Base-by-base conservation (phyloP, 2,888 invertebrate species). In the Netelia melanura region DNA sequence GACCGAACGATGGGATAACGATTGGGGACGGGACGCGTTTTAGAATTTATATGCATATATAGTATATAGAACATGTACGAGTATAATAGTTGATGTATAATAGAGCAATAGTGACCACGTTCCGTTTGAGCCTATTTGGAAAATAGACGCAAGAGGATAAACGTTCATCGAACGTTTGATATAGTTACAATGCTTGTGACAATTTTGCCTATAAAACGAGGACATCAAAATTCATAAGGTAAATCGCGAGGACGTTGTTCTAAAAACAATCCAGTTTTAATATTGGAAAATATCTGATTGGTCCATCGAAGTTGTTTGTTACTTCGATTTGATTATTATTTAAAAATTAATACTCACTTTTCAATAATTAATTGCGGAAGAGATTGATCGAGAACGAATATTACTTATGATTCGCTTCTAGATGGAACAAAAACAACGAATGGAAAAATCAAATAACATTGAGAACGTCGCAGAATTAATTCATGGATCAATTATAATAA, bases 1-100 rank as follows among this genome's bases (percentile, higher is more conserved):
- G 79, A 79, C 25, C 70, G 48, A 25, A 54, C 61, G 54, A 48
- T 67, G 67, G 56, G 21, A 17, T 54, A 65, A 64, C 30, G 64
- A 38, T 70, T 38, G 21, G 58, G 14, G 25, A 74, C 48, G 23
- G 21, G 2, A 52, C 25, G 11, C 62, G 68, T 48, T 67, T 43
- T 1, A 68, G 58, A 23, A 43, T 61, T 65, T 38, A 38, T 58
- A 58, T 30, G 44, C 11, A 30, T 62, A 62, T 62, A 38, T 21
- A 21, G n/a, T 62, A 62, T 30, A n/a, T 62, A 30, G 3, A 62
- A 14, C 48, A 48, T 48, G 14, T 48, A 21, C 21, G 21, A 48
- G 48, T 11, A 48, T 14, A 48, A 48, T 48, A 48, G 21, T 23
- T 0, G 23, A 17, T 10, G 5, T 68, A 52, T 70, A 62, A 77